Evolutionary conservation across 2,113 vertebrate genomes (phyloP).

Genomic region (Hyaena hyaena): DNA sequence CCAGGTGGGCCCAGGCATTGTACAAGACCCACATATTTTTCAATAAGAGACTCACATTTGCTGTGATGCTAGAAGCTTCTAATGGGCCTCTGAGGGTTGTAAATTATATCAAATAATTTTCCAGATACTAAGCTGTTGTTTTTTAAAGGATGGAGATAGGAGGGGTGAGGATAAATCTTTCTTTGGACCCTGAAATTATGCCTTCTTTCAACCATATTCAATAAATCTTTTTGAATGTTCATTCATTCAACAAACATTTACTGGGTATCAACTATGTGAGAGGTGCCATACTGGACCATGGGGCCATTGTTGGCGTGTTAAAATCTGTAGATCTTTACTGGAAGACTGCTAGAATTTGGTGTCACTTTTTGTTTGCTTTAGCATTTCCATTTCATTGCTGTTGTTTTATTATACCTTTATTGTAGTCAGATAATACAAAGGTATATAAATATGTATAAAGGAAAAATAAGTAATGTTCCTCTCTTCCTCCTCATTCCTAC

Average conservation of each 20-base stretch:
- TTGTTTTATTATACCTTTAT: neutral
- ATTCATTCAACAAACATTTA: slow-evolving; percentile 50
- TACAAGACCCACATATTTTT: slow-evolving; percentile 66
- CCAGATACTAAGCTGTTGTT: slow-evolving; percentile 57
- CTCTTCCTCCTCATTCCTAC: neutral
- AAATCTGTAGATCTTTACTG: neutral
- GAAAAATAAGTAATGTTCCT: neutral
- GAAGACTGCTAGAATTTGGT: neutral
- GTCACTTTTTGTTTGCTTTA: neutral
- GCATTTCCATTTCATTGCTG: neutral
- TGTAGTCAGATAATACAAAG: neutral
- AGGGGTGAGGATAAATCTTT: slow-evolving; percentile 37
- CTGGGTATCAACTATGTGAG: neutral
- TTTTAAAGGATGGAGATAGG: slow-evolving; percentile 31
- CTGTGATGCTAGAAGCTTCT: slow-evolving; percentile 67
- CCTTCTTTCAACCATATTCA: slow-evolving; percentile 2
- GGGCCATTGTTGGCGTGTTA: neutral
- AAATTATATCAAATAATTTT: slow-evolving; percentile 75
- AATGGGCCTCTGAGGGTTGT: slow-evolving; percentile 64
- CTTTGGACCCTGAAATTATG: slow-evolving; percentile 18
- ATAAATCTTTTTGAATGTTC: neutral
- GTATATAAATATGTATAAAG: neutral
- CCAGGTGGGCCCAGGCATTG: slow-evolving; percentile 52
- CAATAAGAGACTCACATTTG: slow-evolving; percentile 61
- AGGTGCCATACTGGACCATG: neutral